Percentiles rank a stretch among this genome's conserved stretches.
Evolutionary conservation across 37 sponge, comb jelly and placozoan genomes (phyloP).

Genomic region (Theonella swinhoei): DNA sequence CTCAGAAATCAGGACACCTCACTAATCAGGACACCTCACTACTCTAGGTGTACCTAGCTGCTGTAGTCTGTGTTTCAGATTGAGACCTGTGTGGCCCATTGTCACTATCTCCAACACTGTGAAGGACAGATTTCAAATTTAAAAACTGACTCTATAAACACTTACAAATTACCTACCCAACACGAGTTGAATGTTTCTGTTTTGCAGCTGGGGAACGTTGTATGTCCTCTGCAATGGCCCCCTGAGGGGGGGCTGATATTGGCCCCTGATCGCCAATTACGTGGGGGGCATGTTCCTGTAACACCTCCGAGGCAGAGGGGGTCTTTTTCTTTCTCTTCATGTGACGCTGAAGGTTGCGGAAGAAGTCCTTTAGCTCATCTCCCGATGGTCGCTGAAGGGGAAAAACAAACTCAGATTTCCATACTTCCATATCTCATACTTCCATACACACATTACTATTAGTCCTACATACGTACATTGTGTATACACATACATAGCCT

Average conservation of each 20-base stretch:
- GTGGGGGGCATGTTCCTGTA: neutral
- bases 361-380: slow-evolving; percentile 33
- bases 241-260: neutral
- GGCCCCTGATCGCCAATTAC: neutral
- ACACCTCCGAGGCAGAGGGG: neutral
- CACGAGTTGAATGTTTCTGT: neutral
- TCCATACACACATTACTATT: neutral
- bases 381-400: neutral
- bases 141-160: too few species aligned
- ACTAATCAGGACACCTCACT: too few species aligned
- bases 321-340: slow-evolving; percentile 17
- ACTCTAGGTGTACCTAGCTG: too few species aligned
- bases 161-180: too few species aligned
- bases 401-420: neutral
- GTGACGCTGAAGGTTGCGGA: slow-evolving; percentile 39
- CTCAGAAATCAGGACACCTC: too few species aligned
- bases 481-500: neutral
- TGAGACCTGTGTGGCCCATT: too few species aligned
- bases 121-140: neutral
- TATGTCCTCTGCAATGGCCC: too few species aligned
- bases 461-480: neutral
- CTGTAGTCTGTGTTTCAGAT: too few species aligned
- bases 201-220: neutral
- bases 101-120: too few species aligned
- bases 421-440: neutral